A percentile compares a stretch with the other conserved stretches of the same genome.
Conservation (phyloP, 2,888 invertebrate species). For the Eurois occulta region DNA sequence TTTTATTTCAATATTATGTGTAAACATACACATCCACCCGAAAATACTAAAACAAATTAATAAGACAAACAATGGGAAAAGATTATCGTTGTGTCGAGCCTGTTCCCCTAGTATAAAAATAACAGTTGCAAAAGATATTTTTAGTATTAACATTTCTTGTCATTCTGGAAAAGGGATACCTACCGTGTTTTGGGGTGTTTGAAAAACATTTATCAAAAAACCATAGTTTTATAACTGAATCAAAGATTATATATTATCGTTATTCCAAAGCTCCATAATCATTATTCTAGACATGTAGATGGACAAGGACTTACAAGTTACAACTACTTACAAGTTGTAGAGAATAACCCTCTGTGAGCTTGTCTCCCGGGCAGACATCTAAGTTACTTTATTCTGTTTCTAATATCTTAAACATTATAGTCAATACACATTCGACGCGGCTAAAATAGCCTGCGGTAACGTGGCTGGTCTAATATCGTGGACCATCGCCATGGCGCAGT, state of each 20-base stretch:
- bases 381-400: not conserved
- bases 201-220: too few relatives aligned
- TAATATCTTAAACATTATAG: conserved; percentile 65
- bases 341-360: not conserved
- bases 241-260: not conserved
- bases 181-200: not conserved
- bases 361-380: not conserved
- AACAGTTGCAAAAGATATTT: not conserved
- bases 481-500: conserved; percentile 96
- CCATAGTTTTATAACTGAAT: too few relatives aligned
- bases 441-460: conserved; percentile 96
- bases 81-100: too few relatives aligned
- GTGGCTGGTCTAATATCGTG: conserved; percentile 97
- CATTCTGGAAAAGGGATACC: not conserved
- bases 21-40: too few relatives aligned
- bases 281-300: not conserved
- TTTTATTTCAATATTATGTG: too few relatives aligned
- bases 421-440: conserved; percentile 94
- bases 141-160: not conserved
- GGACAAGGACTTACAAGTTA: not conserved
- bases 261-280: not conserved
- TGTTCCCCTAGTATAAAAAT: too few relatives aligned
- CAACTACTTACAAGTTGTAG: conserved; percentile 2
- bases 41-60: too few relatives aligned
- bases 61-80: too few relatives aligned